phyloP scores from a whole-genome alignment of 2,888 invertebrate species.

The Papilio gigon region DNA sequence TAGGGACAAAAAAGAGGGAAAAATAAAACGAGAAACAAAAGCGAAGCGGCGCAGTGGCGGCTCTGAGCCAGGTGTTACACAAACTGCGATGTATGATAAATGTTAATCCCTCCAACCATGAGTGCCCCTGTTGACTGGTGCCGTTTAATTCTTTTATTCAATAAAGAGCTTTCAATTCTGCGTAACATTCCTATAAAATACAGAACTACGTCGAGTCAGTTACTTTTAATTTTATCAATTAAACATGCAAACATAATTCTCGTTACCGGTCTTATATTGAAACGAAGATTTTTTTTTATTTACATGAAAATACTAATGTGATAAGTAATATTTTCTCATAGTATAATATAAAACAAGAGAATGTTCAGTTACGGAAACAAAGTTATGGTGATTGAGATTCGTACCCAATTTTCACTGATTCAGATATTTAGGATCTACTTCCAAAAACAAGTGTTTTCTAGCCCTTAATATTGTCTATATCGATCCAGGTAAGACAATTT shows the following conservation, averaged over 20 bases:
- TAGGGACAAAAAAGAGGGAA: background rate
- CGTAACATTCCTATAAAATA: background rate
- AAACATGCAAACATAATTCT: background rate
- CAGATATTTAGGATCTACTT: too few relatives aligned
- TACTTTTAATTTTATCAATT: background rate
- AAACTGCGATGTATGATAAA: conserved; percentile 27
- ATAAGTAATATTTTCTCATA: too few relatives aligned
- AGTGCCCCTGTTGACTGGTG: background rate
- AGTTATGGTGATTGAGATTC: too few relatives aligned
- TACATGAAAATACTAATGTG: too few relatives aligned
- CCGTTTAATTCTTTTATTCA: conserved; percentile 8
- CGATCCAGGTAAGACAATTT: too few relatives aligned
- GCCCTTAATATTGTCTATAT: too few relatives aligned
- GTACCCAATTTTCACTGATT: too few relatives aligned
- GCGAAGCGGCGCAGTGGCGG: background rate
- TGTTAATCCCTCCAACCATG: conserved; percentile 13
- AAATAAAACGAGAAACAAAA: conserved; percentile 13
- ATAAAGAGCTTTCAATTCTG: background rate
- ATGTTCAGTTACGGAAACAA: too few relatives aligned
- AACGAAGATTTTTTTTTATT: too few relatives aligned
- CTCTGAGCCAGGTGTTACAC: conserved; percentile 26
- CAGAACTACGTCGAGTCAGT: background rate
- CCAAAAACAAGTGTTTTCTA: too few relatives aligned
- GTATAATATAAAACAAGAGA: too few relatives aligned
- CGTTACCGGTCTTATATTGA: background rate